These are phyloP conservation scores for Thryonomys swinderianus DNA, from an alignment of 2,113 vertebrate genomes.

Conservation along the genomic window DNA sequence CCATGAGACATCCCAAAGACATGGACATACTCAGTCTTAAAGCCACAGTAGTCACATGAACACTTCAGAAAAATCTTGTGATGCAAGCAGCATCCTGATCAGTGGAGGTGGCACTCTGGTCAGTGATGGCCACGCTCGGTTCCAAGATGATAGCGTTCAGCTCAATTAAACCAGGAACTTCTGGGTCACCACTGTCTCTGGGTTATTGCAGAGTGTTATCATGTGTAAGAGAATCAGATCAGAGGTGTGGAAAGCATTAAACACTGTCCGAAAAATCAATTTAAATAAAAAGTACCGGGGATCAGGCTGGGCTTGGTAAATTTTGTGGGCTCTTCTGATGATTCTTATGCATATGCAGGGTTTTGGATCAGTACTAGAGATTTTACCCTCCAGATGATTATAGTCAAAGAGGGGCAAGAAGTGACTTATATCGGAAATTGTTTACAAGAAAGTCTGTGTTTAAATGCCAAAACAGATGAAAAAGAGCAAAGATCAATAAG, in stretches of 20 bases:
- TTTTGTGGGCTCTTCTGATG: background rate
- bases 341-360: background rate
- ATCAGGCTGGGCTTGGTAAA: background rate
- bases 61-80: background rate
- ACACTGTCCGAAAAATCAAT: background rate
- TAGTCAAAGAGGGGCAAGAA: background rate
- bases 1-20: background rate
- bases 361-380: background rate
- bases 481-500: background rate
- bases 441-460: background rate
- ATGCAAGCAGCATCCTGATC: background rate
- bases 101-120: background rate
- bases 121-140: background rate
- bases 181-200: background rate
- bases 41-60: background rate
- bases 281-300: background rate
- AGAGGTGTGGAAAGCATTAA: background rate
- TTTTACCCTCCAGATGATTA: background rate
- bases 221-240: background rate
- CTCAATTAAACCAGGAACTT: constrained; percentile 21
- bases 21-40: background rate
- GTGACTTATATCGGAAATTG: background rate
- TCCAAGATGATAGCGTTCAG: background rate
- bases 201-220: background rate
- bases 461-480: constrained; percentile 19